phyloP scores from a whole-genome alignment of 2,888 invertebrate species.

The Cordylochernes scorpioides region DNA sequence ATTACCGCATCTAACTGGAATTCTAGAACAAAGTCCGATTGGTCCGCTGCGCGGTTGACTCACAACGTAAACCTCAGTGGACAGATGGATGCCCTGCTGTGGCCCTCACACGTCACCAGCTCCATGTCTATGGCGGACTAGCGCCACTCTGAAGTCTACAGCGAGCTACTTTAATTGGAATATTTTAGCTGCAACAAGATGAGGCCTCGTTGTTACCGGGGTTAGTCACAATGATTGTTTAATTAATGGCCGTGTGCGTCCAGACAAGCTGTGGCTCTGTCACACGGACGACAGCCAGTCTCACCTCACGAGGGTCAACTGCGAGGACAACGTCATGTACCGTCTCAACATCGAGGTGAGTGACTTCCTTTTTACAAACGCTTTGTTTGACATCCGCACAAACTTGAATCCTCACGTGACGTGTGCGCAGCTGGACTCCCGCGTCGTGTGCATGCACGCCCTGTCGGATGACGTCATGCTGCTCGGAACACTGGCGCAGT shows the following conservation, averaged over 20 bases:
- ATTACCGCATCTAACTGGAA: too few species aligned
- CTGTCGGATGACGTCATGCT: conserved; percentile 21
- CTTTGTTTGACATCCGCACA: not conserved
- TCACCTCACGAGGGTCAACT: conserved; percentile 20
- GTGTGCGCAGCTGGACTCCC: conserved; percentile 22
- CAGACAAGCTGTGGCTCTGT: conserved; percentile 22
- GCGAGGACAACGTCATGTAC: conserved; percentile 19
- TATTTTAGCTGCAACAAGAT: too few species aligned
- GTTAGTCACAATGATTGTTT: too few species aligned
- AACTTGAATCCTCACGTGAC: not conserved
- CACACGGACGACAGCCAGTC: conserved; percentile 21
- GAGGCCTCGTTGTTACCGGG: too few species aligned
- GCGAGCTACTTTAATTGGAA: too few species aligned
- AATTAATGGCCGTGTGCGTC: conserved; percentile 5
- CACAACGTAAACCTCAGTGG: too few species aligned
- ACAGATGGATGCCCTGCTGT: too few species aligned
- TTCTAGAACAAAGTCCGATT: too few species aligned
- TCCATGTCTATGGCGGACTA: too few species aligned
- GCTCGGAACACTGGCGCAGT: conserved; percentile 25
- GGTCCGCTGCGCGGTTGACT: too few species aligned
- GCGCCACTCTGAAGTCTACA: too few species aligned
- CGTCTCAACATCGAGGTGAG: conserved; percentile 20
- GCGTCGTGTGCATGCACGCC: conserved; percentile 23
- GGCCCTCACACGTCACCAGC: too few species aligned
- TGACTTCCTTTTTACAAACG: not conserved